Conservation (phyloP, 2,888 invertebrate genomes). For the Xanthia togata region DNA sequence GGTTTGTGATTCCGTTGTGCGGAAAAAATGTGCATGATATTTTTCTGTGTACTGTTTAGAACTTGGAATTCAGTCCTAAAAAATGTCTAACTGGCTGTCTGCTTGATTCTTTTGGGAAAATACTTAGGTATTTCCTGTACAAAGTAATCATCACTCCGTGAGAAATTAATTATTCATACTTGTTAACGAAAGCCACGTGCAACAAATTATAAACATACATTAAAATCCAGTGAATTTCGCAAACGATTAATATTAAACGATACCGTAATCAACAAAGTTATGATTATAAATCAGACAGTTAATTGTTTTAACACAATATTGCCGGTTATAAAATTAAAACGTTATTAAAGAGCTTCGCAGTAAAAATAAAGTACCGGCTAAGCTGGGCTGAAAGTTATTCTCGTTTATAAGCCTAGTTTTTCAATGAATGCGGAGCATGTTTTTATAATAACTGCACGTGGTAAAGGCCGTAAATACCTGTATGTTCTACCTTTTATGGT, state of each 20-base stretch:
- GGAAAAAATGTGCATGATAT: not conserved
- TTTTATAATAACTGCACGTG: slow-evolving; percentile 44
- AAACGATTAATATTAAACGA: slow-evolving; percentile 61
- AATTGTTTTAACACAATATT: slow-evolving; percentile 68
- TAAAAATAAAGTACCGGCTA: slow-evolving; percentile 61
- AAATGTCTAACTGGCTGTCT: not conserved
- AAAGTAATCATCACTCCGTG: slow-evolving; percentile 20
- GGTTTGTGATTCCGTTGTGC: not conserved
- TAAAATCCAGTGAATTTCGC: slow-evolving; percentile 59
- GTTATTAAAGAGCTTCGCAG: slow-evolving; percentile 63
- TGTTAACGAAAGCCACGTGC: slow-evolving; percentile 42
- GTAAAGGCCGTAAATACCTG: slow-evolving; percentile 44
- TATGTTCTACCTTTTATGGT: slow-evolving; percentile 33
- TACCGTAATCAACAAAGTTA: slow-evolving; percentile 65
- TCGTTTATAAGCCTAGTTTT: slow-evolving; percentile 46
- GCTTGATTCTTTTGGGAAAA: not conserved
- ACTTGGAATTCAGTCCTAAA: not conserved
- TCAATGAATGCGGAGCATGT: slow-evolving; percentile 45
- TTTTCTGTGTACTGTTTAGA: not conserved
- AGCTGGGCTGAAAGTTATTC: slow-evolving; percentile 47
- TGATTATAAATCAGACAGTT: slow-evolving; percentile 66
- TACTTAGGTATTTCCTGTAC: not conserved
- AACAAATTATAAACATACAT: slow-evolving; percentile 57
- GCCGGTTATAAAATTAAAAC: slow-evolving; percentile 70
- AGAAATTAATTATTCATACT: slow-evolving; percentile 33